Percentiles rank a stretch among this genome's conserved stretches.
These are phyloP conservation scores for Dichetophora obliterata DNA, from an alignment of 2,888 invertebrate genomes.

Conservation along the genomic window DNA sequence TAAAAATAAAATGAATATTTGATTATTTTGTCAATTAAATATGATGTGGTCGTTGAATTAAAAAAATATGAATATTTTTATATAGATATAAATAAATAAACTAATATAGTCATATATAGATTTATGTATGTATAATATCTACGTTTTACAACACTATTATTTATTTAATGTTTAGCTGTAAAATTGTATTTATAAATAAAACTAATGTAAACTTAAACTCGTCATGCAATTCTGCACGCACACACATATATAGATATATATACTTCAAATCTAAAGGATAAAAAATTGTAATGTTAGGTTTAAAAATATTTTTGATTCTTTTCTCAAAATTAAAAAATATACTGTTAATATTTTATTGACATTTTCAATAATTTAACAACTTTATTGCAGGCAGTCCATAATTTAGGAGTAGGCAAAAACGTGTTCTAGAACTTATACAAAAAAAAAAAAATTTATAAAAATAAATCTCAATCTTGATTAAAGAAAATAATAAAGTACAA, in stretches of 20 bases:
- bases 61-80: slow-evolving; percentile 33
- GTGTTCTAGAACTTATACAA: slow-evolving; percentile 39
- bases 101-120: slow-evolving; percentile 21
- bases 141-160: slow-evolving; percentile 27
- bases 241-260: not conserved
- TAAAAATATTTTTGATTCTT: slow-evolving; percentile 51
- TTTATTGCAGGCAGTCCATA: slow-evolving; percentile 68
- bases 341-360: slow-evolving; percentile 18
- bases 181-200: slow-evolving; percentile 22
- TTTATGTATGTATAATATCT: slow-evolving; percentile 21
- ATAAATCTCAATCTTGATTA: not conserved
- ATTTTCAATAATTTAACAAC: slow-evolving; percentile 57
- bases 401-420: slow-evolving; percentile 46
- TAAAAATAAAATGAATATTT: slow-evolving; percentile 32
- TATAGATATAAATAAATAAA: slow-evolving; percentile 34
- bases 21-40: slow-evolving; percentile 31
- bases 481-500: not conserved
- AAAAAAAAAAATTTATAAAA: slow-evolving; percentile 48
- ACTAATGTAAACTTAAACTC: not conserved
- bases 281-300: slow-evolving; percentile 23
- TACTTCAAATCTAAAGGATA: slow-evolving; percentile 23
- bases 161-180: slow-evolving; percentile 19
- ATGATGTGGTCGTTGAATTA: slow-evolving; percentile 16
- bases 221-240: slow-evolving; percentile 20
- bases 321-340: slow-evolving; percentile 59